Evolutionary conservation across 2,113 vertebrate genomes (phyloP), one percentile per base, ranked within the genome.

Genomic region (Syrmaticus mikado): DNA sequence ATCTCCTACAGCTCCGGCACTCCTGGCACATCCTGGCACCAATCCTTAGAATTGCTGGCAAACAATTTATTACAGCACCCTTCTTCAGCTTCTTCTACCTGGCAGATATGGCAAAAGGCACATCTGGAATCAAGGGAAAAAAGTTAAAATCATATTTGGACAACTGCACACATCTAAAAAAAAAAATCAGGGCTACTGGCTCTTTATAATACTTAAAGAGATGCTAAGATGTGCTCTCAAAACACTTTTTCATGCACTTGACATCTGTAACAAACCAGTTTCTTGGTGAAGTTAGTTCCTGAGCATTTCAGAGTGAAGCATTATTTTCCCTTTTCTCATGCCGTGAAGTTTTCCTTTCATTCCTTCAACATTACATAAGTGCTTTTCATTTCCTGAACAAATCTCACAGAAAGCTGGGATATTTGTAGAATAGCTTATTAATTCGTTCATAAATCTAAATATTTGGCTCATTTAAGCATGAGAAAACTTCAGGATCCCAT

Each of bases 371-470:
- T 95, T 95, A 95, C 40, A 0, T 92, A 95, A 96, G 90, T 92
- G 93, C 9, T 90, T 95, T 92, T 92, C 79, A 90, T 95, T 97
- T 97, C 94, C 96, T 95, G 95, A 94, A 72, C 67, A 53, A 83
- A 83, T 94, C 87, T 91, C 30, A 57, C n/a, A 83, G 82, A 90
- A 91, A 91, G 61, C 48, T 1, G 6, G 12, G 17, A 25, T 92
- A 95, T 86, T 91, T 87, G 41, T 55, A 40, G 64, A 77, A 80
- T 60, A 90, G 24, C 10, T 91, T 89, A 91, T 83, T 95, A 83
- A 85, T 90, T 83, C 18, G 81, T 66, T 85, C 62, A 78, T 43
- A 89, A 80, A 82, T 62, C 70, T 17, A 93, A 43, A 64, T 57
- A 43, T 4, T 64, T 53, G 52, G 17, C 40, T 85, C 68, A 77